Evolutionary conservation across 2,113 vertebrate species (phyloP).

Genomic region (Neogobius melanostomus): DNA sequence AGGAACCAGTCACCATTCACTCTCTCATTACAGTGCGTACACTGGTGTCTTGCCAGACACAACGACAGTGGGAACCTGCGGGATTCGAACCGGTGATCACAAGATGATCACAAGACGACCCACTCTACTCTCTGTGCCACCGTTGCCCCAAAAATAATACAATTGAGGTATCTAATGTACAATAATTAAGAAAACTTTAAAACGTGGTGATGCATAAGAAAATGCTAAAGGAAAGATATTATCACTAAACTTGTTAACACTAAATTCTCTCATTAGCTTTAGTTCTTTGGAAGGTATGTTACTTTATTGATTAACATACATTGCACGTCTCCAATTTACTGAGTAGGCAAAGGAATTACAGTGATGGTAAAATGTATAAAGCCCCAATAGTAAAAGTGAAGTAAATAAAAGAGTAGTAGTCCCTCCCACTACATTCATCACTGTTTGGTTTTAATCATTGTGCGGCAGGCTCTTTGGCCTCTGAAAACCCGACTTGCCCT

Average conservation of each 20-base stretch:
- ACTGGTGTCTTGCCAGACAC: no score
- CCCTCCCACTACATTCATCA: constrained; percentile 71
- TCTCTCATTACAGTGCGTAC: no score
- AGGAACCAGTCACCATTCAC: no score
- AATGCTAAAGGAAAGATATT: no score
- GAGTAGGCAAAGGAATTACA: not conserved
- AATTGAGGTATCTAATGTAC: no score
- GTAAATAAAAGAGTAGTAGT: not conserved
- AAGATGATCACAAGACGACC: no score
- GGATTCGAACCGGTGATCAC: no score
- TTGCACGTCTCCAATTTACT: not conserved
- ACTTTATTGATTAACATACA: not conserved
- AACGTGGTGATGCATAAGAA: no score
- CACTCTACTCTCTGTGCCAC: no score
- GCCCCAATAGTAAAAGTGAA: constrained; percentile 1
- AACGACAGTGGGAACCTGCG: no score
- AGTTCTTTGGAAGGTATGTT: not conserved
- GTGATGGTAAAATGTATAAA: not conserved
- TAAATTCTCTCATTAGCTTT: not conserved
- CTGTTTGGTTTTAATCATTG: constrained; percentile 70
- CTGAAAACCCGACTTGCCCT: constrained; percentile 65
- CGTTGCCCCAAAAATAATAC: no score
- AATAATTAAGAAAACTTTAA: no score
- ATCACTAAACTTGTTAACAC: not conserved
- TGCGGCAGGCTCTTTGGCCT: constrained; percentile 26